A percentile compares a stretch with the other conserved stretches of the same genome.
Evolutionary conservation across 2,113 vertebrate genomes (phyloP).

Genomic region (Vidua chalybeata): DNA sequence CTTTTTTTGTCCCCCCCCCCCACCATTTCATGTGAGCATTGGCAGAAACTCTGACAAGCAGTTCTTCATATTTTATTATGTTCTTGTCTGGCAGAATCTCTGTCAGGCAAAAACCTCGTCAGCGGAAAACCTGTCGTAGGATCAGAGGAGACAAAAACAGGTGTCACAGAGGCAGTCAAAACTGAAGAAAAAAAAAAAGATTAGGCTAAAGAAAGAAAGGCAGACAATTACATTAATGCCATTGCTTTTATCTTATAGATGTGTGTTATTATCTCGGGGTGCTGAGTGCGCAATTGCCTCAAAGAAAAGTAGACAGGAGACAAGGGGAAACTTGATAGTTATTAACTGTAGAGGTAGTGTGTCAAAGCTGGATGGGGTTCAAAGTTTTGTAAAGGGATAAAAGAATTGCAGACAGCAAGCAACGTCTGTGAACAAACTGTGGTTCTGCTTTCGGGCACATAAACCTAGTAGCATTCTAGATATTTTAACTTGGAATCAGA

Average conservation of each 20-base stretch:
- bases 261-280: conserved; percentile 86
- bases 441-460: conserved; percentile 79
- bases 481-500: conserved; percentile 80
- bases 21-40: conserved; percentile 83
- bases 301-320: conserved; percentile 84
- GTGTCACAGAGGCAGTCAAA: conserved; percentile 94
- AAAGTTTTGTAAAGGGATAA: conserved; percentile 81
- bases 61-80: conserved; percentile 98
- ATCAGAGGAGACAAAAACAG: conserved; percentile 91
- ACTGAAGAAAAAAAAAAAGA: conserved; percentile 82
- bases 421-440: conserved; percentile 71
- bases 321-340: conserved; percentile 87
- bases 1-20: not conserved
- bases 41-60: conserved; percentile 94
- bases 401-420: conserved; percentile 75
- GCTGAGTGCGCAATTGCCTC: conserved; percentile 89
- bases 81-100: conserved; percentile 90
- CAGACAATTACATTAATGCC: conserved; percentile 91
- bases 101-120: conserved; percentile 93
- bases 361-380: conserved; percentile 86
- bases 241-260: conserved; percentile 90
- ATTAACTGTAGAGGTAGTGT: conserved; percentile 85
- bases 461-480: conserved; percentile 73
- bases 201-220: conserved; percentile 87
- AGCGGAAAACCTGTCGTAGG: conserved; percentile 87